Conservation (phyloP, 2,888 invertebrate genomes). For the Dynastes hyllus region DNA sequence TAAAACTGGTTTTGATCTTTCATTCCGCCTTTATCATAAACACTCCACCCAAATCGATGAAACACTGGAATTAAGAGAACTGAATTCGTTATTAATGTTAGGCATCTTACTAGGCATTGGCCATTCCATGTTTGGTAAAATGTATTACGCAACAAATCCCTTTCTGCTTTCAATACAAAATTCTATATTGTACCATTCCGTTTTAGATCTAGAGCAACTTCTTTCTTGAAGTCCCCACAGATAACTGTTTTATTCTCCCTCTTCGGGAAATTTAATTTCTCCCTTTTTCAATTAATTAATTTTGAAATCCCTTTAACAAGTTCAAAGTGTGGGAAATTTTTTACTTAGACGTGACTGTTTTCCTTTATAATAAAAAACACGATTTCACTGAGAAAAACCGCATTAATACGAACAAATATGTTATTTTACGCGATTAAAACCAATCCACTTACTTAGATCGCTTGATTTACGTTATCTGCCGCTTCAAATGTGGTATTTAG, state of each 20-base stretch:
- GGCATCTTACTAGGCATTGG: no score
- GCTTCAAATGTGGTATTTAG: background rate
- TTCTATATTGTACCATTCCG: no score
- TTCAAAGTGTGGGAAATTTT: slow-evolving; percentile 35
- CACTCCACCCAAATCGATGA: no score
- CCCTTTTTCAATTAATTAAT: slow-evolving; percentile 24
- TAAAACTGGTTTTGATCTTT: no score
- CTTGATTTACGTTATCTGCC: background rate
- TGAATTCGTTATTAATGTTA: no score
- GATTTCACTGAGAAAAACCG: slow-evolving; percentile 10
- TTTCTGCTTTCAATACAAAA: no score
- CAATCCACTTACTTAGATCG: background rate
- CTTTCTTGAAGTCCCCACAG: background rate
- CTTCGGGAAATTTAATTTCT: slow-evolving; percentile 12
- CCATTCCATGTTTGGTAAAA: no score
- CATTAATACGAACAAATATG: background rate
- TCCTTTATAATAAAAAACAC: no score
- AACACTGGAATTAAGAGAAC: no score
- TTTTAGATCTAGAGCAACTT: no score
- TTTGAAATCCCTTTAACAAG: slow-evolving; percentile 17
- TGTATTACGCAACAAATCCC: no score
- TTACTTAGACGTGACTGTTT: slow-evolving; percentile 6
- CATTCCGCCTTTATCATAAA: no score
- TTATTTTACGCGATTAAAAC: background rate
- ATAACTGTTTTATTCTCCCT: background rate